Base-by-base conservation (phyloP, 2,113 vertebrate species). In the Dasyurus viverrinus region DNA sequence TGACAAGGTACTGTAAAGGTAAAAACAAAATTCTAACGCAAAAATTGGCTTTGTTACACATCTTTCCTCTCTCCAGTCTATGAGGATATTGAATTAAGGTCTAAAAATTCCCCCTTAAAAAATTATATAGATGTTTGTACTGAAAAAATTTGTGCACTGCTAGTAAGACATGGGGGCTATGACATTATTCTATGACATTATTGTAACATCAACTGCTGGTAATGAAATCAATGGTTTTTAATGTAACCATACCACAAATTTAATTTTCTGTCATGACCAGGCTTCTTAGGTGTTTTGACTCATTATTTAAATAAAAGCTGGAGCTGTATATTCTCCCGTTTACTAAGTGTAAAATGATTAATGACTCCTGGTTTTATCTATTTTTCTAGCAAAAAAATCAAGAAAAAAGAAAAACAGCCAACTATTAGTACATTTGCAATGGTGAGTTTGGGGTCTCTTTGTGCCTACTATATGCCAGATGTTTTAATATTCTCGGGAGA, bases 321-420 rank as follows among this genome's bases (percentile, higher is more conserved):
- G 47, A 47, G 47, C 2, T 47, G 47, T 47, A 47, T 47, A 47
- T 47, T 47, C 1, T 47, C 47, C 2, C 47, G 2, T 47, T 47
- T 47, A 47, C 4, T 47, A 47, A 47, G 47, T 47, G 1, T 47
- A 47, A 47, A 47, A 2, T 47, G 47, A 47, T 47, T 47, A 47
- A 47, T 47, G 47, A 3, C 47, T 47, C 4, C 47, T 47, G 47
- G 4, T 19, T 54, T 24, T 25, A 27, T 27, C 30, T 0, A 93
- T n/a, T 97, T 97, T 95, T 97, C 92, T 90, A 97, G 98, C 94
- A 95, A 97, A 93, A 97, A 97, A 95, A 27, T 93, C n/a, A 90
- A 96, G 90, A 97, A 97, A 89, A 95, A 96, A 90, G 97, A 97
- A 96, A 97, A 95, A 91, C 97, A 53, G 93, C 97, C 97, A 96